A percentile compares a stretch with the other conserved stretches of the same genome.
These are phyloP conservation scores for Arrhopalites spinosus DNA, from an alignment of 2,888 invertebrate species.

Conservation along the genomic window DNA sequence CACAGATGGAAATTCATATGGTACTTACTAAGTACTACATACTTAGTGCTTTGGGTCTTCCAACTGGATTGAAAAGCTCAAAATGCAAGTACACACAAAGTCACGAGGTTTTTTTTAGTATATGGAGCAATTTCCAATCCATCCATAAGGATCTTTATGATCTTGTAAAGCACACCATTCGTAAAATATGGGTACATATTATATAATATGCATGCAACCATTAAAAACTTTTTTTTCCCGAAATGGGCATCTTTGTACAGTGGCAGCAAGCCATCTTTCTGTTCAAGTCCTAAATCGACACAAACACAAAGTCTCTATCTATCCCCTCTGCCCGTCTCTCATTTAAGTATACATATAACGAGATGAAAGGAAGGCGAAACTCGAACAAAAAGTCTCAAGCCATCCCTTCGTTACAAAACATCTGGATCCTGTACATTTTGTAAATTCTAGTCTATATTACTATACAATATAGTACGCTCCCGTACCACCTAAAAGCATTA, in stretches of 20 bases:
- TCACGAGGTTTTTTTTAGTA: background rate
- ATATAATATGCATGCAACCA: background rate
- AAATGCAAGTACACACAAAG: background rate
- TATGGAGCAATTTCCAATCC: background rate
- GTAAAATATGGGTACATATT: background rate
- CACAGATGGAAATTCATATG: too few relatives aligned
- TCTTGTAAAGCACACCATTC: background rate
- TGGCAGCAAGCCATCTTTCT: slow-evolving; percentile 27
- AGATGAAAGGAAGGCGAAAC: slow-evolving; percentile 25
- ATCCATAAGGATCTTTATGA: background rate
- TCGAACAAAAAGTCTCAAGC: slow-evolving; percentile 28
- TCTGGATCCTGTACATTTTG: slow-evolving; percentile 34
- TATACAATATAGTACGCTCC: slow-evolving; percentile 14
- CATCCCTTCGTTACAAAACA: slow-evolving; percentile 29
- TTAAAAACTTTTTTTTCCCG: slow-evolving; percentile 13
- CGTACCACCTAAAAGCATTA: background rate
- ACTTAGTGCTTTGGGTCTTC: too few relatives aligned
- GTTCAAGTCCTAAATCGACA: slow-evolving; percentile 2
- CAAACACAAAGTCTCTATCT: too few relatives aligned
- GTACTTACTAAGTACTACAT: background rate
- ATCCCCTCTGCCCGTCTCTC: too few relatives aligned
- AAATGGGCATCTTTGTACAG: slow-evolving; percentile 17
- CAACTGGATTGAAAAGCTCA: background rate
- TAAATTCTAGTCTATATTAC: slow-evolving; percentile 12
- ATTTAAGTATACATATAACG: background rate